These are phyloP conservation scores for Mohoua ochrocephala DNA, from an alignment of 2,113 vertebrate species.

Conservation along the genomic window DNA sequence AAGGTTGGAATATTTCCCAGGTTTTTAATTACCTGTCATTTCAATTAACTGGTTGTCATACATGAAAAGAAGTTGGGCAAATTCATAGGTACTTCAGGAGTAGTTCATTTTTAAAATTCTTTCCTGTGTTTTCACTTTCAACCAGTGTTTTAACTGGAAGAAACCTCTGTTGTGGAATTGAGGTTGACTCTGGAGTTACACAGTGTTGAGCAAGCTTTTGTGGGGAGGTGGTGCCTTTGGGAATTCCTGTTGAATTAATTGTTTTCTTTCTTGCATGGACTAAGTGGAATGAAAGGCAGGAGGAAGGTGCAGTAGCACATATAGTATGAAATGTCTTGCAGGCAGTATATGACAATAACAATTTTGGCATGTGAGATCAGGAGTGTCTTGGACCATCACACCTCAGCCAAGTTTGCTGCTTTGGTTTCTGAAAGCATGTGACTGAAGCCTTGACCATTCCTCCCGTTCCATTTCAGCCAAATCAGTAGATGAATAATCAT, in stretches of 20 bases:
- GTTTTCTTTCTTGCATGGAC: background rate
- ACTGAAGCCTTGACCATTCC: background rate
- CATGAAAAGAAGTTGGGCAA: constrained; percentile 42
- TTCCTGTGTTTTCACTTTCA: background rate
- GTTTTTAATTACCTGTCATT: constrained; percentile 76
- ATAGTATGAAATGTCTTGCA: background rate
- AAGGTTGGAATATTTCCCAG: constrained; percentile 89
- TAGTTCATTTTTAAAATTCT: background rate
- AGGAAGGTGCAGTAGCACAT: background rate
- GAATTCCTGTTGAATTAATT: background rate
- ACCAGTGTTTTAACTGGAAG: background rate
- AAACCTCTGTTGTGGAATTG: background rate
- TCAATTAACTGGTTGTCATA: constrained; percentile 69
- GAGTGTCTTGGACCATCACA: background rate
- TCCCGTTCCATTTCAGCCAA: background rate
- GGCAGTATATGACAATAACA: background rate
- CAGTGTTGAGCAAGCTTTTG: background rate
- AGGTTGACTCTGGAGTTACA: background rate
- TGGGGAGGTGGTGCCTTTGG: background rate
- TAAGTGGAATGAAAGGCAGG: background rate
- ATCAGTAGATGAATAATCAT: background rate
- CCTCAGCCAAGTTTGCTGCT: background rate
- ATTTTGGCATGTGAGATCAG: background rate
- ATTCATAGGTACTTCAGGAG: constrained; percentile 7
- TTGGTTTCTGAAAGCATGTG: background rate